These are phyloP conservation scores for Sebastes ruberrimus DNA, from an alignment of 2,797 vertebrate genomes.

Conservation along the genomic window DNA sequence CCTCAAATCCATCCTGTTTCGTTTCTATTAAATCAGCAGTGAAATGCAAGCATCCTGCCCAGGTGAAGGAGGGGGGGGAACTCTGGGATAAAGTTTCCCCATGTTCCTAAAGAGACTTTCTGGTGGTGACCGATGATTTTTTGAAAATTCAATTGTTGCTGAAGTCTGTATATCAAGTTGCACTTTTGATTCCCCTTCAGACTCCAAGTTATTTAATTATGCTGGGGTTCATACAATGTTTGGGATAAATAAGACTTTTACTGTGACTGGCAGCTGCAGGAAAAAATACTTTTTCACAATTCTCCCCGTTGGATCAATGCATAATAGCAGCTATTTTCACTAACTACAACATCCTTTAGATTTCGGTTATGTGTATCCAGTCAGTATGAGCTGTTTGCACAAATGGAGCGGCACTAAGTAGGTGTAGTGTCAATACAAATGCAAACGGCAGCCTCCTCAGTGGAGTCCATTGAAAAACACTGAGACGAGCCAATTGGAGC, in stretches of 20 bases:
- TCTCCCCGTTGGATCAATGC: neutral
- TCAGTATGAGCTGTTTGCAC: constrained; percentile 4
- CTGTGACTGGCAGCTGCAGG: neutral
- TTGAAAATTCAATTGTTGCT: constrained; percentile 70
- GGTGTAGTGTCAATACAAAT: constrained; percentile 49
- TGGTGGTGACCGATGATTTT: constrained; percentile 66
- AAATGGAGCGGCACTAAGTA: constrained; percentile 9
- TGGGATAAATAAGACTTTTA: constrained; percentile 47
- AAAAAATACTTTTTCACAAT: neutral
- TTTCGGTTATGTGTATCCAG: constrained; percentile 18
- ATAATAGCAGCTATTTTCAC: constrained; percentile 1
- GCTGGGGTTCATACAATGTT: constrained; percentile 45
- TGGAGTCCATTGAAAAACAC: constrained; percentile 35
- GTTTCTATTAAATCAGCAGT: constrained; percentile 97
- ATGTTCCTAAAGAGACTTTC: constrained; percentile 72
- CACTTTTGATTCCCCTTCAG: constrained; percentile 55
- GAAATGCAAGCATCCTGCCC: constrained; percentile 90
- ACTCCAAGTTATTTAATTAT: constrained; percentile 62
- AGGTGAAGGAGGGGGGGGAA: constrained; percentile 60
- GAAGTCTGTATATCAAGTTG: constrained; percentile 66
- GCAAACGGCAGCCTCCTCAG: constrained; percentile 41
- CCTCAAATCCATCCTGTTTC: constrained; percentile 97
- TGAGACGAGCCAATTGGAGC: constrained; percentile 43
- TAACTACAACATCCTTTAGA: neutral
- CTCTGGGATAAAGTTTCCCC: constrained; percentile 86